Evolutionary conservation across 2,888 invertebrate genomes (phyloP), one percentile per base, ranked within the genome.

Genomic region (Perizoma flavofasciatum): DNA sequence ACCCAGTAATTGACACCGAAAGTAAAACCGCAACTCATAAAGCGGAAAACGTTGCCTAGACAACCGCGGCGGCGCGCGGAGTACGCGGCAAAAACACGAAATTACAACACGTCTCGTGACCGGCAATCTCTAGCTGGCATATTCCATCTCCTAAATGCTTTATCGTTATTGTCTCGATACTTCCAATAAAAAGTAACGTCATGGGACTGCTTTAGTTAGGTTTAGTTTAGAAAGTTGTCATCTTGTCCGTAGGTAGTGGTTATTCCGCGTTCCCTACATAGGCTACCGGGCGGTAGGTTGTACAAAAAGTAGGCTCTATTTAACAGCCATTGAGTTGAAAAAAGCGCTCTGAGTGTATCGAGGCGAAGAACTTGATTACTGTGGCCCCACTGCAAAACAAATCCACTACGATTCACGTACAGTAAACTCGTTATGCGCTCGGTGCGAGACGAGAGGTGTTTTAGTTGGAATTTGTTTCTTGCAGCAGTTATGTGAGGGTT

Each of bases 161-260:
- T 82, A 85, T 88, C 82, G 83, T 82, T 83, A 84, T 85, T 75
- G 79, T 81, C 73, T 81, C 64, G 63, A 79, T 71, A 79, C 71
- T 79, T 81, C 79, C 82, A 86, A 88, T 88, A 88, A 88, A 86
- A 88, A 85, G 82, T 86, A 86, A 88, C 79, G 79, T 77, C 77
- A 59, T 44, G 78, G 79, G 78, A 86, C 77, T 69, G 73, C 81
- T 83, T 88, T 84, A 87, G 22, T 22, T 87, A 87, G 88, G 83
- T 88, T 88, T 85, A 87, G 88, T 89, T 90, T 89, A 89, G 89
- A 91, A 90, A 90, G 90, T 89, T 86, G 89, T 84, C 89, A 88
- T 88, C 88, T 90, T 89, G 89, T 89, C 84, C 81, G 75, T 85
- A 22, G 22, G 22, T 22, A 84, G 88, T 85, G 84, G 89, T 85